These are phyloP conservation scores for Odontocerum albicorne DNA, from an alignment of 2,888 invertebrate species.

Conservation along the genomic window DNA sequence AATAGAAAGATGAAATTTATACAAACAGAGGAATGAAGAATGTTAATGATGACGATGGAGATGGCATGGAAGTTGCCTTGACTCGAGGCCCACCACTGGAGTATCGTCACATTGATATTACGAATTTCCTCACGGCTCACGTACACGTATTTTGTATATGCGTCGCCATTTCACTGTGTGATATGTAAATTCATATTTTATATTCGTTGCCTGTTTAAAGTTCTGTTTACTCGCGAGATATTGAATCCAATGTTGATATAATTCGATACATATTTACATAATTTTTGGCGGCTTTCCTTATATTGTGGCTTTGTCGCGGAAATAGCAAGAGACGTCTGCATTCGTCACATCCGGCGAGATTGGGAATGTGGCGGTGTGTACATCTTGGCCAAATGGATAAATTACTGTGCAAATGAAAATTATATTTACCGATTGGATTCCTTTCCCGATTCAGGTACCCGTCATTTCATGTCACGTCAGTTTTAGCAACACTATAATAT, in stretches of 20 bases:
- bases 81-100: too few species aligned
- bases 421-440: background rate
- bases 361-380: conserved; percentile 5
- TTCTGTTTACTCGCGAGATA: conserved; percentile 24
- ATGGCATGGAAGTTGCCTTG: too few species aligned
- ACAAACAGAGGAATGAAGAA: too few species aligned
- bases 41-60: too few species aligned
- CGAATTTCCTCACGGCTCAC: too few species aligned
- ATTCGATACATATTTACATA: conserved; percentile 31
- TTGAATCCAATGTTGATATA: conserved; percentile 31
- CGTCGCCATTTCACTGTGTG: background rate
- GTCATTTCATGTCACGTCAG: conserved; percentile 1
- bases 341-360: conserved; percentile 17
- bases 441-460: background rate
- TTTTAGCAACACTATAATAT: too few species aligned
- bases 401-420: background rate
- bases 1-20: too few species aligned
- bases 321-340: conserved; percentile 6
- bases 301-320: conserved; percentile 11
- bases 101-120: too few species aligned
- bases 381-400: too few species aligned
- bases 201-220: conserved; percentile 15
- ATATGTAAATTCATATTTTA: conserved; percentile 6
- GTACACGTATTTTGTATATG: too few species aligned
- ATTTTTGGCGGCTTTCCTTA: conserved; percentile 16